These are phyloP conservation scores for Alentia gelatinosa DNA, from an alignment of 2,888 invertebrate genomes.

Conservation along the genomic window DNA sequence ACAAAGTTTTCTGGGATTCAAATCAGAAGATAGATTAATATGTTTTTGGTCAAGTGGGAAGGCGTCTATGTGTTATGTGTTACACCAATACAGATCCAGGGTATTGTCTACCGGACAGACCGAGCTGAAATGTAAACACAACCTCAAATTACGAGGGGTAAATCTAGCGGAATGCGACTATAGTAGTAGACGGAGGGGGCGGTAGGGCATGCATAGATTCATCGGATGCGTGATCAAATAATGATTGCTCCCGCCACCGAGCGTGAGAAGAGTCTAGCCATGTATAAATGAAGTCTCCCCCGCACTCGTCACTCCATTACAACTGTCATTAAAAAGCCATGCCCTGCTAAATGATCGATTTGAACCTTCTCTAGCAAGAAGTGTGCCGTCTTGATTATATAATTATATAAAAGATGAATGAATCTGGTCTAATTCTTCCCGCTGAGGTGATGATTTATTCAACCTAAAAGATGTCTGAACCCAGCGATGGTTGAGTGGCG, in stretches of 20 bases:
- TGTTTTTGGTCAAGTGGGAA: no score
- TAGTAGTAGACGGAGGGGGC: background rate
- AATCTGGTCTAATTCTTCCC: background rate
- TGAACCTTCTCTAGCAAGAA: background rate
- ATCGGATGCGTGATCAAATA: background rate
- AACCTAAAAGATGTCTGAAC: no score
- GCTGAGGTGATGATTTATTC: no score
- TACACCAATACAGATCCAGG: no score
- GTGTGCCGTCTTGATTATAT: background rate
- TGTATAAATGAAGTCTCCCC: constrained; percentile 3
- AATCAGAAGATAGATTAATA: no score
- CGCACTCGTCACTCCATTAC: background rate
- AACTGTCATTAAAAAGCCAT: background rate
- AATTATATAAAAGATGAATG: background rate
- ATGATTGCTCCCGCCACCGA: background rate
- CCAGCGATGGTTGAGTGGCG: no score
- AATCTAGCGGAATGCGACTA: background rate
- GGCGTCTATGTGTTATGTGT: no score
- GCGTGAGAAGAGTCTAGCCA: background rate
- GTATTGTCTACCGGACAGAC: no score
- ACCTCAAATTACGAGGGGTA: background rate
- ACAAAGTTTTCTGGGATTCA: no score
- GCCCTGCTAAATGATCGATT: constrained; percentile 17
- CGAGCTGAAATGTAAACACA: background rate
- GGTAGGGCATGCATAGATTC: background rate